phyloP scores from a whole-genome alignment of 2,113 vertebrate species.

The Hemibagrus wyckioides region DNA sequence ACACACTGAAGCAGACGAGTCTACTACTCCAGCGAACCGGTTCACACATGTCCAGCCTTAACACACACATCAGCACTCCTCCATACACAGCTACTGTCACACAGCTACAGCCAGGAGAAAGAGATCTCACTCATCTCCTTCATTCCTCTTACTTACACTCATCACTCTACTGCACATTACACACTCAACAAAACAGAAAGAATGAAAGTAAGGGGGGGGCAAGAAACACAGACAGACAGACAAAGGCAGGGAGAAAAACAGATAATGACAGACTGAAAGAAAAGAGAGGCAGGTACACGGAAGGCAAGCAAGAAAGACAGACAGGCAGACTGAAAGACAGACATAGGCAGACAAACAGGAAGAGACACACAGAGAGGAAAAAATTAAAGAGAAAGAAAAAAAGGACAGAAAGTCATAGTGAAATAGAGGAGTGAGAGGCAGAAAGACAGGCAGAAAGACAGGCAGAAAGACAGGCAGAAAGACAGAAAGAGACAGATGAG shows the following conservation, averaged over 20 bases:
- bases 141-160: neutral
- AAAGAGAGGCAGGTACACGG: neutral
- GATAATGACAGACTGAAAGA: neutral
- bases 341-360: neutral
- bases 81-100: neutral
- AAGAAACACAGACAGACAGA: neutral
- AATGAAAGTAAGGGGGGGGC: neutral
- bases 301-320: neutral
- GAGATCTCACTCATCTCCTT: neutral
- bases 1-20: constrained; percentile 46
- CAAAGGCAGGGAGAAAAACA: neutral
- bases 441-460: neutral
- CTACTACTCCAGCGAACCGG: neutral
- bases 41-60: neutral
- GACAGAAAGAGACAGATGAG: neutral
- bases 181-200: neutral
- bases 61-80: neutral
- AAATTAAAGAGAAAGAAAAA: neutral
- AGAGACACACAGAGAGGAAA: fast-evolving
- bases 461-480: neutral
- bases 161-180: neutral
- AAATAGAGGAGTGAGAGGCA: neutral
- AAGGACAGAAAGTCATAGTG: neutral
- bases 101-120: neutral
- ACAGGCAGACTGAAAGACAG: neutral